Conservation (phyloP, 2,113 vertebrate genomes). For the Danionella cerebrum region DNA sequence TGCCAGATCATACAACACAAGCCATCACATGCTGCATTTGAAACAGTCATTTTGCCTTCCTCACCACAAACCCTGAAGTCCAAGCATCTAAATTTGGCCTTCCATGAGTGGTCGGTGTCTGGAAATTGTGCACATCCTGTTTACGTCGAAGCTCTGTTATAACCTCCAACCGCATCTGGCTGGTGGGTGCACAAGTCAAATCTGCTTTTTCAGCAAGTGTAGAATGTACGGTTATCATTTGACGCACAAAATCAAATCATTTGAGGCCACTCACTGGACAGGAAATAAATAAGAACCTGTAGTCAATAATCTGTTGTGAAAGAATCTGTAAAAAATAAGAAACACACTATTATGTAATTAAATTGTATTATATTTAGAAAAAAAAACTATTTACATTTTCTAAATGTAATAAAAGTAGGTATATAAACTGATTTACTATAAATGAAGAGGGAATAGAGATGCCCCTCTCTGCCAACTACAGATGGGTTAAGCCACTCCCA, state of each 20-base stretch:
- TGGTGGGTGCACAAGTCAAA: constrained; percentile 56
- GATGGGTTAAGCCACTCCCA: too few species aligned
- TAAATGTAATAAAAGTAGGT: constrained; percentile 24
- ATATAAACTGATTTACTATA: constrained; percentile 30
- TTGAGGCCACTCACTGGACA: not conserved
- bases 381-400: constrained; percentile 38
- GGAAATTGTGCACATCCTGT: constrained; percentile 75
- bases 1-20: constrained; percentile 9
- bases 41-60: constrained; percentile 58
- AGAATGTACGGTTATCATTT: constrained; percentile 6
- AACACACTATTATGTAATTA: not conserved
- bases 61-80: constrained; percentile 67
- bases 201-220: constrained; percentile 37
- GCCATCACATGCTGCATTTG: not conserved
- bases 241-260: not conserved
- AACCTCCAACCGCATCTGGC: constrained; percentile 58
- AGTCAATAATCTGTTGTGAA: not conserved
- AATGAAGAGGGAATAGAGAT: not conserved
- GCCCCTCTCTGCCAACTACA: too few species aligned
- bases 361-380: constrained; percentile 27
- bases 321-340: not conserved
- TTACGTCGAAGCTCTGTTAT: constrained; percentile 66
- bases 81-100: constrained; percentile 66
- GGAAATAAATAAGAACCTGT: not conserved
- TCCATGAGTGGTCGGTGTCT: constrained; percentile 66